Conservation (phyloP, 1,140 invertebrate species). For the Euborellia annulipes region DNA sequence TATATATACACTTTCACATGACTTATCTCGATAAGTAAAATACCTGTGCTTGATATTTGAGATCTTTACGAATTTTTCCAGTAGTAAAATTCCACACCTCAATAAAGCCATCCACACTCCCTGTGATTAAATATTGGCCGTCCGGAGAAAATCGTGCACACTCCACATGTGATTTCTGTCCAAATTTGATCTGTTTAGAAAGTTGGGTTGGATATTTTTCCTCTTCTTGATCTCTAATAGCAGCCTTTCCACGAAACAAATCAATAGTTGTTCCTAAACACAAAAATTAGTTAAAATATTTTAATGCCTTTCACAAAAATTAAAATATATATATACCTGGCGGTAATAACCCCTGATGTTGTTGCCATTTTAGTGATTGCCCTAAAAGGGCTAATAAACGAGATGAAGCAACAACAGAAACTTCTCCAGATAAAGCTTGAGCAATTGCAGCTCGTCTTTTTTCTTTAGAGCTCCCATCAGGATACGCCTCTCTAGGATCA, state of each 20-base stretch:
- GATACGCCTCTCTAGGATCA: conserved; percentile 94
- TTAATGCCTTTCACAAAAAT: background rate
- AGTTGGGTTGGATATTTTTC: conserved; percentile 95
- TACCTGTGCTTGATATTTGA: conserved; percentile 95
- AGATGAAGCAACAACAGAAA: conserved; percentile 94
- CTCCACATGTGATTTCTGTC: conserved; percentile 83
- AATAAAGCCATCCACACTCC: conserved; percentile 96
- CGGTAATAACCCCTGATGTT: conserved; percentile 94
- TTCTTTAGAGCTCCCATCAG: conserved; percentile 90
- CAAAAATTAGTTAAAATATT: conserved; percentile 5
- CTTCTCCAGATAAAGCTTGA: conserved; percentile 89
- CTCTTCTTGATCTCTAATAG: conserved; percentile 95
- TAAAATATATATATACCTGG: conserved; percentile 60
- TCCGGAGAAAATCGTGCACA: conserved; percentile 93
- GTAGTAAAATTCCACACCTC: conserved; percentile 99
- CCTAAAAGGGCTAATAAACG: conserved; percentile 84
- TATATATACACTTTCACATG: no score
- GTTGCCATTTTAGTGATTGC: conserved; percentile 98
- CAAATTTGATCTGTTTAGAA: conserved; percentile 91
- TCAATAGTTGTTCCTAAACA: conserved; percentile 82
- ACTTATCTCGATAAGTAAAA: no score
- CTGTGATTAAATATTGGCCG: conserved; percentile 95
- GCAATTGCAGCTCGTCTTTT: conserved; percentile 88
- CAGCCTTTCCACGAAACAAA: conserved; percentile 97
- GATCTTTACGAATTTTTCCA: conserved; percentile 97